These are phyloP conservation scores for Hipposideros larvatus DNA, from an alignment of 2,797 vertebrate genomes.

Conservation along the genomic window DNA sequence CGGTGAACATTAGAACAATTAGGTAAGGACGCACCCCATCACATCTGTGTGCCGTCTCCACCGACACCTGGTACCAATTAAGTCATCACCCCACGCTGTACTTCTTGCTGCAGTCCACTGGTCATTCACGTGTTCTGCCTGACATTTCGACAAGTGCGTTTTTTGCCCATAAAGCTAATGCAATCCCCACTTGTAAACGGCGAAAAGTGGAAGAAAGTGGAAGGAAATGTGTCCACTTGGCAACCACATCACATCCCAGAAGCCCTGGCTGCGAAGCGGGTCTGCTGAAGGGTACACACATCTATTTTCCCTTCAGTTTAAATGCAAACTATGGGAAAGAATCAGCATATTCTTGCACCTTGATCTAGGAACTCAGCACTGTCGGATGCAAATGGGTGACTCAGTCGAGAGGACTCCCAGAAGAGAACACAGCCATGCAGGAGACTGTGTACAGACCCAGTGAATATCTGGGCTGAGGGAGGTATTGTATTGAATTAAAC, in stretches of 20 bases:
- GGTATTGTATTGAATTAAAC: background rate
- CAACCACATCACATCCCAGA: accelerated
- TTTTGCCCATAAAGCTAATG: background rate
- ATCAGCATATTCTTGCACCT: background rate
- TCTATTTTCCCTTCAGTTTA: background rate
- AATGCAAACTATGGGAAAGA: background rate
- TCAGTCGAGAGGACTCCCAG: background rate
- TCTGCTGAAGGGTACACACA: background rate
- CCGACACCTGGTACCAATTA: conserved; percentile 78
- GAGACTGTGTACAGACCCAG: background rate
- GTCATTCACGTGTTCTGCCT: background rate
- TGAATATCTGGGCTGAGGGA: background rate
- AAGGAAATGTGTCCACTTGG: background rate
- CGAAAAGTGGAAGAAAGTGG: background rate
- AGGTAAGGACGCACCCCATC: conserved; percentile 69
- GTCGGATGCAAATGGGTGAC: background rate
- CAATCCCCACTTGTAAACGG: background rate
- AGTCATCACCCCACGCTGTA: background rate
- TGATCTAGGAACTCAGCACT: background rate
- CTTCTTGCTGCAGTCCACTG: background rate
- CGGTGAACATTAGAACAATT: conserved; percentile 83
- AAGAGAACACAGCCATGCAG: background rate
- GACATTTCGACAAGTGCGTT: background rate
- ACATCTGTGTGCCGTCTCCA: conserved; percentile 69
- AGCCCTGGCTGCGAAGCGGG: background rate